Conservation (phyloP, 2,113 vertebrate species). For the Corythornis madagascariensis region DNA sequence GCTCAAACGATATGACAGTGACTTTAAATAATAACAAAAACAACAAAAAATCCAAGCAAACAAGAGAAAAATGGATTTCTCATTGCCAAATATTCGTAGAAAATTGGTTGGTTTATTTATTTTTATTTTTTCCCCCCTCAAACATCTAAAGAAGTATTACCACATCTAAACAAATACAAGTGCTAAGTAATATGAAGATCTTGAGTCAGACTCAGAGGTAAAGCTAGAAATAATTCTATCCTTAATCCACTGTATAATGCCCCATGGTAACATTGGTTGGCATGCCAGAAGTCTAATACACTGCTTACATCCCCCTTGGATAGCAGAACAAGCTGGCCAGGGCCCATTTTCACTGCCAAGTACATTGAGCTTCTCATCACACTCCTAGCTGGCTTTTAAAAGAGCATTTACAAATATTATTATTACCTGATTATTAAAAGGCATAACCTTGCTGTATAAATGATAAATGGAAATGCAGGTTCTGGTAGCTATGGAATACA, state of each 20-base stretch:
- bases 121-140: background rate
- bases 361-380: background rate
- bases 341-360: background rate
- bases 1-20: background rate
- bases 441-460: background rate
- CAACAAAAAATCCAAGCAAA: background rate
- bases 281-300: background rate
- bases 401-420: background rate
- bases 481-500: background rate
- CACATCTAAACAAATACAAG: conserved; percentile 3
- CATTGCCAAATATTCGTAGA: background rate
- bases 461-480: background rate
- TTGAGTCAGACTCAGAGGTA: conserved; percentile 1
- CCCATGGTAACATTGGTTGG: background rate
- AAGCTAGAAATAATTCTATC: conserved; percentile 37
- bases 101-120: background rate
- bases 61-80: background rate
- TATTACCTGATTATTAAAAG: background rate
- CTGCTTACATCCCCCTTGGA: background rate
- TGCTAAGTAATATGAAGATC: background rate
- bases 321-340: background rate
- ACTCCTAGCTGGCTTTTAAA: background rate
- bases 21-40: background rate
- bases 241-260: conserved; percentile 22
- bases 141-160: background rate